Conservation (phyloP, 2,888 invertebrate genomes). For the Diogma glabrata region DNA sequence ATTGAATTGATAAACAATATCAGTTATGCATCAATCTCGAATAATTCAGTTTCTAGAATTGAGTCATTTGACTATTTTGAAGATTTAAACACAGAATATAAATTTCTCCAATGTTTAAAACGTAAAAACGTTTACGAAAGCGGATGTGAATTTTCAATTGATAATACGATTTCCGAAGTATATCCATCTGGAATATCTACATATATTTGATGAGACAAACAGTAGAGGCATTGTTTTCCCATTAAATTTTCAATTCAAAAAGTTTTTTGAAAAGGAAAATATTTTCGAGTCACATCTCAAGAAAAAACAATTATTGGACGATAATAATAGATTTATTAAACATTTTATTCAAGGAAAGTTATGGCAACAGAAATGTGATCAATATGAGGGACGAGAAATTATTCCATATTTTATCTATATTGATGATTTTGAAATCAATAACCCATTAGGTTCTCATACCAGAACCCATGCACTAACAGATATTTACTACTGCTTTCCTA, state of each 20-base stretch:
- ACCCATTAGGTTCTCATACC: neutral
- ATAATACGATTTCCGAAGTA: neutral
- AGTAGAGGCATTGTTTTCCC: neutral
- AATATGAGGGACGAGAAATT: neutral
- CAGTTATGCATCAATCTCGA: neutral
- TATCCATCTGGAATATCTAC: neutral
- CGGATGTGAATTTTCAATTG: neutral
- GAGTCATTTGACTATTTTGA: neutral
- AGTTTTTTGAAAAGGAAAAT: neutral
- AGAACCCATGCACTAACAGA: neutral
- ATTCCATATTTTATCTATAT: constrained; percentile 1
- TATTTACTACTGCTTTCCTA: neutral
- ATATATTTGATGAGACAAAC: neutral
- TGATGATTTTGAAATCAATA: constrained; percentile 2
- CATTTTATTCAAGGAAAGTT: constrained; percentile 4
- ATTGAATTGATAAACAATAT: neutral
- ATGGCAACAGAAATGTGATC: neutral
- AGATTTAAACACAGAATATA: neutral
- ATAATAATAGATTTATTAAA: neutral
- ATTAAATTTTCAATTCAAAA: neutral
- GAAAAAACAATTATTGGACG: neutral
- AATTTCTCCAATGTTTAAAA: neutral
- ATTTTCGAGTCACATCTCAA: neutral
- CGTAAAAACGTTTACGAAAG: neutral
- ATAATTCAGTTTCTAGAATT: neutral